phyloP scores from a whole-genome alignment of 23 tunicate genomes.

The Ciona savignyi region DNA sequence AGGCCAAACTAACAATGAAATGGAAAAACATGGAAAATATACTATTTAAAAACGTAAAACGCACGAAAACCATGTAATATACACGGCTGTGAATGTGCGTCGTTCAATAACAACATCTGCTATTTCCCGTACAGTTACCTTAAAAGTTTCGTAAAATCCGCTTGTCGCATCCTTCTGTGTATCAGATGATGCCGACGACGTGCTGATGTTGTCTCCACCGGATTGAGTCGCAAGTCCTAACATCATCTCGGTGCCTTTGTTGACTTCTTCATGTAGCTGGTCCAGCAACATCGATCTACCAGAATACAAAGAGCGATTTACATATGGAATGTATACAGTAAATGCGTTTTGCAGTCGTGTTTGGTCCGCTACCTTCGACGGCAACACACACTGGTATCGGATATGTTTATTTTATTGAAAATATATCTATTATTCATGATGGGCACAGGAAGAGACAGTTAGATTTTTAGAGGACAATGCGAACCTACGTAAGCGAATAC shows the following conservation, averaged over 20 bases:
- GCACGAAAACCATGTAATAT: neutral
- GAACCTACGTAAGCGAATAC: no score
- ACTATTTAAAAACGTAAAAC: neutral
- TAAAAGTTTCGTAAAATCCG: constrained; percentile 78
- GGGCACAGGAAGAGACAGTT: no score
- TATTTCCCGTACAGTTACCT: constrained; percentile 44
- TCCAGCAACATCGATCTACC: constrained; percentile 84
- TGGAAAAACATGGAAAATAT: neutral
- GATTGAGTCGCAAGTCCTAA: constrained; percentile 31
- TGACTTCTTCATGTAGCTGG: constrained; percentile 69
- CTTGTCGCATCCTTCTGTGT: constrained; percentile 44
- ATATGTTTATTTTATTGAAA: no score
- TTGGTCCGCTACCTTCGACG: no score
- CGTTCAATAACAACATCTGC: no score
- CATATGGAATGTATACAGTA: no score
- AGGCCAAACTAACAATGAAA: neutral
- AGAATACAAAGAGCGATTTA: neutral
- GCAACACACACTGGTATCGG: no score
- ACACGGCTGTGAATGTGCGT: no score
- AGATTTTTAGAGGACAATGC: no score
- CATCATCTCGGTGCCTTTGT: constrained; percentile 49
- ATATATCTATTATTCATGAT: no score
- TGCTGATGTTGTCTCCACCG: constrained; percentile 69
- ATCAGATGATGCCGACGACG: constrained; percentile 71
- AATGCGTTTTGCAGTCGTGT: no score